Conservation (phyloP, 2,797 vertebrate genomes). For the Malacoctenus gilli region DNA sequence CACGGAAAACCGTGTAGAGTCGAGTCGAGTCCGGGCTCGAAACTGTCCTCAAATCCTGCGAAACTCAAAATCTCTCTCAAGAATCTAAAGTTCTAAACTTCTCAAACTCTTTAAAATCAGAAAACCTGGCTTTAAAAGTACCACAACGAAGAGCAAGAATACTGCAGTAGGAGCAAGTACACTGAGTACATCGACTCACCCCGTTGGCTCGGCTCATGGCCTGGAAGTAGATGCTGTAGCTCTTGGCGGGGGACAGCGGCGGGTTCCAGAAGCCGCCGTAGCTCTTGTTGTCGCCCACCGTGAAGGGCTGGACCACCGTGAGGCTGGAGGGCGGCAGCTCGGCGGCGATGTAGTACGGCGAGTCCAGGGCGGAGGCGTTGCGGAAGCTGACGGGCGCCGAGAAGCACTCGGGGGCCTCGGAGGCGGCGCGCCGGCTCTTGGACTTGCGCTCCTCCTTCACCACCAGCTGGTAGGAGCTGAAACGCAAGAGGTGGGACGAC, state of each 20-base stretch:
- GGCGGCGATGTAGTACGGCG: constrained; percentile 92
- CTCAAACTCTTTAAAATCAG: too few relatives aligned
- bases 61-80: too few relatives aligned
- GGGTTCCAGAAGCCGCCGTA: constrained; percentile 97
- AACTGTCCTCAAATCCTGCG: too few relatives aligned
- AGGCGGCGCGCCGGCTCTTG: constrained; percentile 89
- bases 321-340: constrained; percentile 91
- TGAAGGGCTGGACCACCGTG: constrained; percentile 91
- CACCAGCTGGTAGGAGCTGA: constrained; percentile 94
- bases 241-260: constrained; percentile 93
- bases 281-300: constrained; percentile 96
- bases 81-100: too few relatives aligned
- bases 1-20: too few relatives aligned
- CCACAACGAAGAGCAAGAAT: too few relatives aligned
- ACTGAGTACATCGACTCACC: constrained; percentile 86
- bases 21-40: too few relatives aligned
- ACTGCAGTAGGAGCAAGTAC: too few relatives aligned
- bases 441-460: constrained; percentile 93
- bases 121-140: too few relatives aligned
- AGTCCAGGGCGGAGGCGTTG: constrained; percentile 90
- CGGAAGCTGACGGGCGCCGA: constrained; percentile 90
- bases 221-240: constrained; percentile 98
- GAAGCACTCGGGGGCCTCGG: constrained; percentile 89
- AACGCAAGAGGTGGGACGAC: not conserved
- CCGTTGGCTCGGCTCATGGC: constrained; percentile 95